Conservation (phyloP, 2,113 vertebrate genomes). For the Cyanoderma ruficeps region DNA sequence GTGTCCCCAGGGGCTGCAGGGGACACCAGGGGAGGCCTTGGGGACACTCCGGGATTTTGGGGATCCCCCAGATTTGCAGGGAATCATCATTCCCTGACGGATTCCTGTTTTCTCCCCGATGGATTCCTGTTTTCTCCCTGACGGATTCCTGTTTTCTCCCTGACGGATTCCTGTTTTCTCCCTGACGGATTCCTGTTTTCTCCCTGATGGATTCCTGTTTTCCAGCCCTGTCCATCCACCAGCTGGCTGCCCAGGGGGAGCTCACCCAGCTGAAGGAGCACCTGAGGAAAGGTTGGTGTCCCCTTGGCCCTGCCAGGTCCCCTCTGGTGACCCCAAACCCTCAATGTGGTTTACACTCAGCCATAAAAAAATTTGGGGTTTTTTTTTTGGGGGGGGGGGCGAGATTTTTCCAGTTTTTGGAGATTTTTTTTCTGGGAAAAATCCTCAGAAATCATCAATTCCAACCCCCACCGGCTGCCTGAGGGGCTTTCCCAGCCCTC, state of each 20-base stretch:
- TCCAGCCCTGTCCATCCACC: slow-evolving; percentile 89
- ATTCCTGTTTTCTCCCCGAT: no score
- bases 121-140: no score
- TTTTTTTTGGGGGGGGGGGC: not conserved
- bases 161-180: no score
- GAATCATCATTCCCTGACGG: no score
- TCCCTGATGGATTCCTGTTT: not conserved
- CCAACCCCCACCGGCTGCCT: accelerated
- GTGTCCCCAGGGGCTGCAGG: not conserved
- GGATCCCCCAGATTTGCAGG: accelerated
- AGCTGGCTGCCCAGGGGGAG: slow-evolving; percentile 93
- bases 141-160: no score
- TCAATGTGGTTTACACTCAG: accelerated
- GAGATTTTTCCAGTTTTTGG: not conserved
- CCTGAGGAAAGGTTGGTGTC: slow-evolving; percentile 79
- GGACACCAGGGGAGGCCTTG: not conserved
- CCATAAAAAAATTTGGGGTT: accelerated
- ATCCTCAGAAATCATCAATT: accelerated
- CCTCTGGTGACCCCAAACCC: not conserved
- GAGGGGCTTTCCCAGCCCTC: not conserved
- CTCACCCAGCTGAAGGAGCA: slow-evolving; percentile 84
- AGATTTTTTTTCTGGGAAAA: not conserved
- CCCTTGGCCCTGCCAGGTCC: not conserved
- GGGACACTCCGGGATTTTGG: not conserved
- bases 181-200: no score